A percentile compares a stretch with the other conserved stretches of the same genome.
phyloP scores from a whole-genome alignment of 1,140 invertebrate species.

The Heliconius eleuchia region DNA sequence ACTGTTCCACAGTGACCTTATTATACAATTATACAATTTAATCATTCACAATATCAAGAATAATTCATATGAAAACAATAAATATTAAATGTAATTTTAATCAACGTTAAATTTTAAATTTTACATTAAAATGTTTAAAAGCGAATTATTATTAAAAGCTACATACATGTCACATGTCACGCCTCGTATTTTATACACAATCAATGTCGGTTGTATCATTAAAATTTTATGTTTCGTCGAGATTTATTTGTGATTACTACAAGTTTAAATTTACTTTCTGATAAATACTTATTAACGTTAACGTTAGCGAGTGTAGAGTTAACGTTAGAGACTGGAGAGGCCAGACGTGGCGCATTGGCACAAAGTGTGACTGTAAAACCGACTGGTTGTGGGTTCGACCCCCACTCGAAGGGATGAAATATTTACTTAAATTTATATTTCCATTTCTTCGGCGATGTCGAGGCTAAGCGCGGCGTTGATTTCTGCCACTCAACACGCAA shows the following conservation, averaged over 20 bases:
- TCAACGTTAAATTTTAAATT: not conserved
- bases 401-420: no score
- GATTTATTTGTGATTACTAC: not conserved
- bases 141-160: not conserved
- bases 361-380: no score
- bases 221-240: not conserved
- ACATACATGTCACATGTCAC: not conserved
- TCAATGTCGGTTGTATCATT: conserved; percentile 2
- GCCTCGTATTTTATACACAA: not conserved
- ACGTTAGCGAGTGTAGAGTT: not conserved
- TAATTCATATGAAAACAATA: conserved; percentile 3
- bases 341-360: no score
- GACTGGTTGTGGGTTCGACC: no score
- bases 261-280: not conserved
- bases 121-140: not conserved
- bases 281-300: not conserved
- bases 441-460: no score
- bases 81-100: conserved; percentile 6
- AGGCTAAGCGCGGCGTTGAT: no score
- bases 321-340: no score
- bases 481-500: no score
- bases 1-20: not conserved
- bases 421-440: no score
- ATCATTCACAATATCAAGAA: not conserved
- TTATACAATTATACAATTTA: not conserved